A percentile compares a stretch with the other conserved stretches of the same genome.
Evolutionary conservation across 2,888 invertebrate genomes (phyloP).

Genomic region (Caenorhabditis sp.): DNA sequence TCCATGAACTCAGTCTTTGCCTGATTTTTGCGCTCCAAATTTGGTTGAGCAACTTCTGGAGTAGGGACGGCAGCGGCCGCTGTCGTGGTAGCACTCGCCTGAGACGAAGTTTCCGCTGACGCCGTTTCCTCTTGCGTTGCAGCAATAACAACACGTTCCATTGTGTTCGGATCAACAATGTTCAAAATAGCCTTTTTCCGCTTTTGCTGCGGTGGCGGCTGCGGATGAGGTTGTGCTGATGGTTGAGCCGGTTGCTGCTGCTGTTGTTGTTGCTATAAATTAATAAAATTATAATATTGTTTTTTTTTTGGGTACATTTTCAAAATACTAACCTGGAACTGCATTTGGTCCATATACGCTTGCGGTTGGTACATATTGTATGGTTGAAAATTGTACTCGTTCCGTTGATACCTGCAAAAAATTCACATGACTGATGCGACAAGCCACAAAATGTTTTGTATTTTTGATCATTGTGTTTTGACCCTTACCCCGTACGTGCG

Average conservation of each 20-base stretch:
- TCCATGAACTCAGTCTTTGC: slow-evolving; percentile 11
- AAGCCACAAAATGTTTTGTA: too few species aligned
- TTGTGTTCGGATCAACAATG: slow-evolving; percentile 39
- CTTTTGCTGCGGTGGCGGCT: slow-evolving; percentile 6
- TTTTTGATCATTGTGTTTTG: too few species aligned
- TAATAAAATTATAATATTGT: not conserved
- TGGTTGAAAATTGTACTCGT: slow-evolving; percentile 3
- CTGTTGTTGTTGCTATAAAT: slow-evolving; percentile 9
- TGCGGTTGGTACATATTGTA: not conserved
- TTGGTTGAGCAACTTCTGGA: slow-evolving; percentile 3
- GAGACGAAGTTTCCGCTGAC: not conserved
- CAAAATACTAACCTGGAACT: slow-evolving; percentile 12
- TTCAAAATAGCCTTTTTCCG: slow-evolving; percentile 19
- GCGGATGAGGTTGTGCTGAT: slow-evolving; percentile 11
- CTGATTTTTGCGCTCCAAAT: slow-evolving; percentile 16
- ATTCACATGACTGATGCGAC: too few species aligned
- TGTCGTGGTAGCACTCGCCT: not conserved
- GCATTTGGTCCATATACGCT: slow-evolving; percentile 2
- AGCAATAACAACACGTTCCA: slow-evolving; percentile 14
- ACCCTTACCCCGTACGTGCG: too few species aligned
- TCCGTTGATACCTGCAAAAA: slow-evolving; percentile 5
- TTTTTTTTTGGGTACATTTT: not conserved
- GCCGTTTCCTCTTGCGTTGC: not conserved
- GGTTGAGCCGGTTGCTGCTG: not conserved
- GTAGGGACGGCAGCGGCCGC: not conserved